phyloP scores from a whole-genome alignment of 2,797 vertebrate species.

The Vespertilio murinus region DNA sequence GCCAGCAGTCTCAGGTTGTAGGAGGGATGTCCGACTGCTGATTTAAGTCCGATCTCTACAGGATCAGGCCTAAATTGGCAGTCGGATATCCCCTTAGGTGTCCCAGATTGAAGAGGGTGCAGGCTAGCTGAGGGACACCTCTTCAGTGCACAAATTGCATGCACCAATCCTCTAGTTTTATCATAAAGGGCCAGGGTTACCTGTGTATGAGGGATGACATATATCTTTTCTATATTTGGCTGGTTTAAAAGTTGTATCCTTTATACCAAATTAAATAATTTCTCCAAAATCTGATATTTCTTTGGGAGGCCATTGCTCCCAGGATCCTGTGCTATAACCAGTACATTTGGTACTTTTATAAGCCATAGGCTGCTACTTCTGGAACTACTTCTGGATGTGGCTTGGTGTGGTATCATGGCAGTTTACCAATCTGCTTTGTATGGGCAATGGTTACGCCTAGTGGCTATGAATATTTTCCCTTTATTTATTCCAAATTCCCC shows the following conservation, averaged over 20 bases:
- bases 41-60: too few relatives aligned
- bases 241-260: neutral
- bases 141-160: too few relatives aligned
- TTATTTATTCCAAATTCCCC: neutral
- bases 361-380: neutral
- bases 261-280: slow-evolving; percentile 18
- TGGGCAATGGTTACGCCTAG: neutral
- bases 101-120: too few relatives aligned
- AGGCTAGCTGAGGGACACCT: too few relatives aligned
- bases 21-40: too few relatives aligned
- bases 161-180: neutral
- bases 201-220: neutral
- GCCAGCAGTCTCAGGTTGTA: too few relatives aligned
- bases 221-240: slow-evolving; percentile 6
- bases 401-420: neutral
- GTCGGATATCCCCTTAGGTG: too few relatives aligned
- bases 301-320: neutral
- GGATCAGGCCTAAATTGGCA: too few relatives aligned
- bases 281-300: slow-evolving; percentile 43
- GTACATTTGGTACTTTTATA: neutral
- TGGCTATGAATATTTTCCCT: neutral
- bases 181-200: neutral
- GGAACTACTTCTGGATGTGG: neutral
- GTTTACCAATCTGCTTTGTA: neutral
- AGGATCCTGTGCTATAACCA: neutral